Conservation (phyloP, 2,888 invertebrate species). For the Bhutanitis thaidina region DNA sequence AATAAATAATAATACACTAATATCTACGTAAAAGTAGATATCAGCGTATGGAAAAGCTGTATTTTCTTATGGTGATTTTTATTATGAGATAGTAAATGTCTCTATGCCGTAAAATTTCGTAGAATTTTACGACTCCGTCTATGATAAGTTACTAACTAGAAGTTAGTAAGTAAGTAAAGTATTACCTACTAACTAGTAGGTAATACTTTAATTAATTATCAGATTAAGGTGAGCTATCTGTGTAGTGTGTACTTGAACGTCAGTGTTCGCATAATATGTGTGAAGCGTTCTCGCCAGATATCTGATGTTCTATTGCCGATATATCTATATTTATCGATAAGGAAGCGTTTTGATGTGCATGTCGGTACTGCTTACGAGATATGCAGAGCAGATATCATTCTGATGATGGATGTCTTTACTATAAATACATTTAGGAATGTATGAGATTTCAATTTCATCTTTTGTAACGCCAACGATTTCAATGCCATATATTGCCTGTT, state of each 20-base stretch:
- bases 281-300: slow-evolving; percentile 43
- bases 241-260: slow-evolving; percentile 60
- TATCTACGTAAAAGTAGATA: too few species aligned
- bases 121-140: too few species aligned
- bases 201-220: slow-evolving; percentile 78
- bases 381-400: neutral
- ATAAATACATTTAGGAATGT: neutral
- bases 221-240: slow-evolving; percentile 77
- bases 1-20: too few species aligned
- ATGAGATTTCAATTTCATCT: neutral
- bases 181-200: slow-evolving; percentile 76
- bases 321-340: slow-evolving; percentile 26
- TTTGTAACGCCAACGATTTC: neutral
- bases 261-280: slow-evolving; percentile 42
- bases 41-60: too few species aligned
- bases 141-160: too few species aligned
- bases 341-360: slow-evolving; percentile 19
- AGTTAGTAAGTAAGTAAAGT: too few species aligned
- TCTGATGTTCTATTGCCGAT: slow-evolving; percentile 35
- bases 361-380: slow-evolving; percentile 1
- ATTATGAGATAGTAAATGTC: too few species aligned
- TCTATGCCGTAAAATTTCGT: too few species aligned
- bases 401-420: neutral
- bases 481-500: too few species aligned
- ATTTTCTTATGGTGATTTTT: too few species aligned